Evolutionary conservation across 2,888 invertebrate species (phyloP), one percentile per base, ranked within the genome.

Genomic region (Lissocephala sabroskyi): DNA sequence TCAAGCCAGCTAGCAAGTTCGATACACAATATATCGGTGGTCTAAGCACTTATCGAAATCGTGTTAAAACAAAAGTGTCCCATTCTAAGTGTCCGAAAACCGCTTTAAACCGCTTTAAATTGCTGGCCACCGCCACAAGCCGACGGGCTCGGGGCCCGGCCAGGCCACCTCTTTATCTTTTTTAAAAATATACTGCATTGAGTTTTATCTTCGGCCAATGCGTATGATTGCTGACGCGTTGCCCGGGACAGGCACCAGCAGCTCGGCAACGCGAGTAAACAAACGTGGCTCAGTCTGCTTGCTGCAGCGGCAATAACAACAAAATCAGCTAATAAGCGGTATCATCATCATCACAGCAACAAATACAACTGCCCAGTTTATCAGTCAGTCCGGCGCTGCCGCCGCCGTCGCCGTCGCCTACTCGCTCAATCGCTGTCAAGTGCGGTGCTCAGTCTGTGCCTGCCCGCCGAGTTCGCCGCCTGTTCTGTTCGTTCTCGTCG

Each of bases 201-300:
- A 35, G 3, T 35, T 16, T 16, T 16, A 16, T 35, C 17, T 32
- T n/a, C 11, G 30, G 11, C 11, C 7, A 13, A 32, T 32, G 30
- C 30, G 30, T 32, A 32, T 32, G 11, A 32, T 13, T 13, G 11
- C 13, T 32, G 30, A 32, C 30, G 30, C 23, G 47, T 52, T 49
- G 47, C 29, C 52, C 46, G 41, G 13, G 54, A 44, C 36, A 39
- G 40, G 33, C 59, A 64, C 65, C n/a, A n/a, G n/a, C n/a, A n/a
- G n/a, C 62, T 59, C 68, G n/a, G 52, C 51, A 45, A 36, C 49
- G 42, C n/a, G 46, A 45, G 60, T 59, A 68, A 65, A 65, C 65
- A 65, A 67, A 49, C 62, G 48, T 47, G 30, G 57, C 68, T 71
- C 61, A 75, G 76, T 71, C 76, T 68, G 76, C 62, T 73, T 64